These are phyloP conservation scores for Vireo altiloquus DNA, from an alignment of 2,113 vertebrate genomes.

Conservation along the genomic window DNA sequence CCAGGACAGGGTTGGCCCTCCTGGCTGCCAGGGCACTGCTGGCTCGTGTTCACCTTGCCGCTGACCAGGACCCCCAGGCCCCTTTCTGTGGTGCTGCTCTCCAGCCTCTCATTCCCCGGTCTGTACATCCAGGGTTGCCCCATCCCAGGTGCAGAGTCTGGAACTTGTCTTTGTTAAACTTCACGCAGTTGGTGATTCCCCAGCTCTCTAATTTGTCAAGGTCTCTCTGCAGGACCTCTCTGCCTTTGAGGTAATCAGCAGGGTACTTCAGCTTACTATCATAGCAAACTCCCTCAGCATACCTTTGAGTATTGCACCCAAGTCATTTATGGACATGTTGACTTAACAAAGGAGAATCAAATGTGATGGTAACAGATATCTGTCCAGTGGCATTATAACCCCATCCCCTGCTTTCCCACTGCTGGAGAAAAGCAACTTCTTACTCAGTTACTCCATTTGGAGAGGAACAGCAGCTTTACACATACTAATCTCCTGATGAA, in stretches of 20 bases:
- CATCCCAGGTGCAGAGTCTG: no score
- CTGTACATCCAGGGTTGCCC: not conserved
- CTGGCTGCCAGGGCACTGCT: not conserved
- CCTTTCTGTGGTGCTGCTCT: rapidly evolving
- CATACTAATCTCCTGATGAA: not conserved
- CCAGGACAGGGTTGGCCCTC: not conserved
- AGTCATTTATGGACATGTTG: not conserved
- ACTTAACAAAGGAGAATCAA: not conserved
- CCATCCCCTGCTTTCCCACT: not conserved
- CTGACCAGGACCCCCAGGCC: rapidly evolving
- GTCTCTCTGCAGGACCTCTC: not conserved
- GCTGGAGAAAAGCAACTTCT: not conserved
- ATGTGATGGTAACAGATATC: not conserved
- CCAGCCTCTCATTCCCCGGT: not conserved
- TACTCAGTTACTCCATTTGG: not conserved
- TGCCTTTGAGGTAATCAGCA: not conserved
- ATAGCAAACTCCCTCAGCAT: not conserved
- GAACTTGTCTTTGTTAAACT: not conserved
- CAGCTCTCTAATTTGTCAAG: not conserved
- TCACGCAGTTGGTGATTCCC: not conserved
- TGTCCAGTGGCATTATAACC: not conserved
- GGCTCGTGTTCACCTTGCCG: rapidly evolving
- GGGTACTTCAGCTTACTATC: not conserved
- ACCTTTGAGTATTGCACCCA: not conserved
- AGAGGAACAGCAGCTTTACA: not conserved